Conservation (phyloP, 2,888 invertebrate genomes). For the Oscheius sp. region DNA sequence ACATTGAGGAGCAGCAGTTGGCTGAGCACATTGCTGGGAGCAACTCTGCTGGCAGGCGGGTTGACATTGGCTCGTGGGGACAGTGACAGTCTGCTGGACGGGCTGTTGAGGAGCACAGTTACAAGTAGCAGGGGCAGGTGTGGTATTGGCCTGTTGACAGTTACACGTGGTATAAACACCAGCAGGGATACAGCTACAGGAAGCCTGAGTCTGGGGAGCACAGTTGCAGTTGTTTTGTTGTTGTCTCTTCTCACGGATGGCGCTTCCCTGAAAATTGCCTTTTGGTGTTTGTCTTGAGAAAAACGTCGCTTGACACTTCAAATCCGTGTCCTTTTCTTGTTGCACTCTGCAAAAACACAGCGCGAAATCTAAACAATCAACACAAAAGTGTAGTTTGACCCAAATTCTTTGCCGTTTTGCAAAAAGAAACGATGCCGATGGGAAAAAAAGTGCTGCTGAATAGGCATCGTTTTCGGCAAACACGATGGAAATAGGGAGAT, state of each 20-base stretch:
- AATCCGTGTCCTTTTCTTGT: too few species aligned
- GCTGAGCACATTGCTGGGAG: constrained; percentile 42
- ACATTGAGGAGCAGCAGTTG: constrained; percentile 41
- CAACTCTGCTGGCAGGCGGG: constrained; percentile 50
- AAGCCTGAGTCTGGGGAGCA: constrained; percentile 29
- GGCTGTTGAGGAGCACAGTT: neutral
- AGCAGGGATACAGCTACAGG: constrained; percentile 25
- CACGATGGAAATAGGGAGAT: too few species aligned
- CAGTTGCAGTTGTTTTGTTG: constrained; percentile 38
- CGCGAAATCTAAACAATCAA: neutral
- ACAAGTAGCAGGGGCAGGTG: neutral
- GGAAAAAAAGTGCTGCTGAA: too few species aligned
- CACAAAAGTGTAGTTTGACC: too few species aligned
- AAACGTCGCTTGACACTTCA: too few species aligned
- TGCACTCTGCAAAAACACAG: constrained; percentile 18
- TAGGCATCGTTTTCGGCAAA: too few species aligned
- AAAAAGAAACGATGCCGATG: too few species aligned
- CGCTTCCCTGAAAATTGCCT: constrained; percentile 40
- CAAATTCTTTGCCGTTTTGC: too few species aligned
- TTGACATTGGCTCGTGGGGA: constrained; percentile 47
- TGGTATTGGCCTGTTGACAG: constrained; percentile 5
- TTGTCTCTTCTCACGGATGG: constrained; percentile 38
- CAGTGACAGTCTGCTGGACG: constrained; percentile 25
- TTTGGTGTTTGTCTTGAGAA: neutral
- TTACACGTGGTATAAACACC: constrained; percentile 27